Evolutionary conservation across 1,140 invertebrate species (phyloP).

Genomic region (Drosophila ficusphila): DNA sequence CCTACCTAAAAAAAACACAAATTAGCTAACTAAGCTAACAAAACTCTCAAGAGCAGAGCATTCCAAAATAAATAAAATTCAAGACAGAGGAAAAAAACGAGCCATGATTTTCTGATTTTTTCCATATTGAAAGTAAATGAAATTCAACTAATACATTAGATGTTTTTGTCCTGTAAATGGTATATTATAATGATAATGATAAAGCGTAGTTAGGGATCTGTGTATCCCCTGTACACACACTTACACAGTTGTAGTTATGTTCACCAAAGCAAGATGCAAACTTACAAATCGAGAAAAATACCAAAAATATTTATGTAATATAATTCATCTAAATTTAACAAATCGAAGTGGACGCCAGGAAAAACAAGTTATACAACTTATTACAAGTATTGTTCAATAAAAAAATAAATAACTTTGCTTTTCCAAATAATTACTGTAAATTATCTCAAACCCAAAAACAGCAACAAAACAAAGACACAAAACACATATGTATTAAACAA

Average conservation of each 20-base stretch:
- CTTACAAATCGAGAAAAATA: conserved; percentile 43
- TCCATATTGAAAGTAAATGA: conserved; percentile 66
- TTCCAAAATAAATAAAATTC: conserved; percentile 17
- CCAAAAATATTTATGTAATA: conserved; percentile 79
- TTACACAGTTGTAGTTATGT: conserved; percentile 77
- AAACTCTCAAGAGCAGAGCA: conserved; percentile 8
- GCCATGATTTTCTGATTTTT: conserved; percentile 70
- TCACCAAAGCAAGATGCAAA: conserved; percentile 49
- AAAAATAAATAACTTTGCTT: conserved; percentile 62
- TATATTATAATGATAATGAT: conserved; percentile 65
- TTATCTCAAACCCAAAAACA: conserved; percentile 58
- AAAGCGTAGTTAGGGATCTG: conserved; percentile 65
- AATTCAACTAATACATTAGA: conserved; percentile 76
- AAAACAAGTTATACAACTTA: conserved; percentile 56
- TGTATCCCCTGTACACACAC: conserved; percentile 50
- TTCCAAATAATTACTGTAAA: conserved; percentile 78
- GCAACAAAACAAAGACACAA: conserved; percentile 35
- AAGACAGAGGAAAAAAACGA: conserved; percentile 22
- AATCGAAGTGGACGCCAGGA: conserved; percentile 27
- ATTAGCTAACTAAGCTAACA: conserved; percentile 26
- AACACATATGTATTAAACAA: conserved; percentile 39
- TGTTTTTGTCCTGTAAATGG: conserved; percentile 83
- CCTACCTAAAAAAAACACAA: conserved; percentile 25
- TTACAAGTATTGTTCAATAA: conserved; percentile 71
- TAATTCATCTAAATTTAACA: conserved; percentile 76